Base-by-base conservation (phyloP, 2,113 vertebrate genomes). In the Gorsachius goisagi region DNA sequence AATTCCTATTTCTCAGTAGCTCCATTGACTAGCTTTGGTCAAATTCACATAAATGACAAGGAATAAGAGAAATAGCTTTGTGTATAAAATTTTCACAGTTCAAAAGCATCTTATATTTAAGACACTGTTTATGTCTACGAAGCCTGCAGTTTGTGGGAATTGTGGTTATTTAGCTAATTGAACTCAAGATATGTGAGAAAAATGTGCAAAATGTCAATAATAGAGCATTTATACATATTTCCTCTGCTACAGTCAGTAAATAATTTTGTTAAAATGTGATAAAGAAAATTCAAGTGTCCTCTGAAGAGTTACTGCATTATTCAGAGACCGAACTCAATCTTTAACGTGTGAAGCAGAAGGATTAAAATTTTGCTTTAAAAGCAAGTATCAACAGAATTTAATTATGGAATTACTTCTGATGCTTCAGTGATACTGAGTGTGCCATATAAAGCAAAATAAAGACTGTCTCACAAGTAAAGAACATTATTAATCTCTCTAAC, bases 301-400 rank as follows among this genome's bases (percentile, higher is more conserved):
- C 71, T 91, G 81, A 94, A 88, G 74, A 85, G 32, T 85, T 93
- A 76, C 45, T 58, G 41, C 0, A 3, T 76, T 89, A 71, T 59
- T 85, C 67, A 72, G 71, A 78, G 44, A 73, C 44, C 5, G 3
- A 96, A 91, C 9, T 78, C 74, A 87, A 35, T 69, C 58, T 69
- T 79, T 58, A 66, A 84, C 52, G 74, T 91, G 90, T 93, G 92
- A 96, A 96, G 93, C 55, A 93, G 78, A 81, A 90, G 74, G 85
- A 91, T 94, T 96, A 79, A 47, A 53, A 79, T 90, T 85, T 76
- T 86, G 41, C 28, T 93, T 94, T 96, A 90, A 95, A 86, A 74
- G 50, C 18, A 91, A 88, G 59, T 63, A 85, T 55, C 32, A 93
- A 89, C 24, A 80, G n/a, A 79, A 77, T 64, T 89, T 89, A 89